Percentiles rank a stretch among this genome's conserved stretches.
Conservation (phyloP, 2,797 vertebrate genomes). For the Zalophus californianus region DNA sequence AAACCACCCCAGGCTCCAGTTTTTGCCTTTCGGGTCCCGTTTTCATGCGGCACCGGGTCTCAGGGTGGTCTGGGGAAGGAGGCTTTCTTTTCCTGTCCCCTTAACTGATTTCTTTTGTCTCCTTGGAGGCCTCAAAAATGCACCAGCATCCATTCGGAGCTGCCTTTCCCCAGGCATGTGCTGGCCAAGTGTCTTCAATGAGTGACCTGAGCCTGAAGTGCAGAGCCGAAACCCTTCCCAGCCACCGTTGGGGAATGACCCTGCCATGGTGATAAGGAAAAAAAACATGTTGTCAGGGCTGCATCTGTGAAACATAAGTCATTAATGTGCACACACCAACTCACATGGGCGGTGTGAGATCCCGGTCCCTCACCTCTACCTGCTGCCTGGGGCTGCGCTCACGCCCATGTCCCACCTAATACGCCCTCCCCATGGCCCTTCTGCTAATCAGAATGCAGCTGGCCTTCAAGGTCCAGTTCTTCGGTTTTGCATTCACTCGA, state of each 20-base stretch:
- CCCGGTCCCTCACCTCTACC: not conserved
- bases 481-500: not conserved
- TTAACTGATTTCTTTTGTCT: slow-evolving; percentile 92
- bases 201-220: slow-evolving; percentile 90
- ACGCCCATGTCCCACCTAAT: accelerated
- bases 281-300: slow-evolving; percentile 36
- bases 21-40: not conserved
- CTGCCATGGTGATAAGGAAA: not conserved
- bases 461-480: not conserved
- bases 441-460: not conserved
- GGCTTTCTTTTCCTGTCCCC: slow-evolving; percentile 71
- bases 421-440: not conserved
- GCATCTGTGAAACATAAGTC: slow-evolving; percentile 57
- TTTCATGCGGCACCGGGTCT: not conserved
- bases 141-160: slow-evolving; percentile 92
- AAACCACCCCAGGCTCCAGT: not conserved
- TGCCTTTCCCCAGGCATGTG: slow-evolving; percentile 86
- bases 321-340: not conserved
- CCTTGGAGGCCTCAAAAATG: slow-evolving; percentile 91
- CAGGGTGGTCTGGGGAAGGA: not conserved
- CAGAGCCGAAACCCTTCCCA: slow-evolving; percentile 78
- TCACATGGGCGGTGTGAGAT: accelerated
- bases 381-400: not conserved
- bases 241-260: not conserved
- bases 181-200: slow-evolving; percentile 90